Base-by-base conservation (phyloP, 2,888 invertebrate genomes). In the Drosophila robusta region DNA sequence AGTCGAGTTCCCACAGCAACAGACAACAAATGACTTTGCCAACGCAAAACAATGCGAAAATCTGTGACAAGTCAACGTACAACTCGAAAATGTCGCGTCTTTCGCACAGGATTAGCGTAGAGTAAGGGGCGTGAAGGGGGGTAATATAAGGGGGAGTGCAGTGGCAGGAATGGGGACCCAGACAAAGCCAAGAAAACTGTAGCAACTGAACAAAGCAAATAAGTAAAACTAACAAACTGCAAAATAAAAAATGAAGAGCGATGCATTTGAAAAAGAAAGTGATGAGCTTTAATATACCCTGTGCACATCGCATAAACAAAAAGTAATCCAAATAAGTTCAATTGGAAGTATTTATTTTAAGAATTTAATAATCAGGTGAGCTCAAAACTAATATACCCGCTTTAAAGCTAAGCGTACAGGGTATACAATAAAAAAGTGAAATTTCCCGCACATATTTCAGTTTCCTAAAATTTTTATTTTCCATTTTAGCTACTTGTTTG, bases 141-240 rank as follows among this genome's bases (percentile, higher is more conserved):
- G 24, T 18, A 39, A 22, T 39, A 18, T 26, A n/a, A 44, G 51
- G 46, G 45, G 57, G 32, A 54, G 66, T 11, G 42, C 4, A 14
- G n/a, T 16, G 12, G 38, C 1, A 9, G 36, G 26, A 45, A 24
- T 29, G 3, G 14, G 46, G 39, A 6, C 7, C 16, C 32, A 50
- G 18, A 60, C 60, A 69, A 67, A 54, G 64, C 41, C 51, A 62
- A 64, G 62, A 66, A 77, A 68, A 63, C 51, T 61, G 68, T 62
- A 51, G 66, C 82, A 83, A 79, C 82, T 87, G 86, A 80, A 85
- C 69, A 74, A 74, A 74, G 71, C 63, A 75, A 75, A 86, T 70
- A 70, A 77, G 57, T 58, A 51, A 75, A 81, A 73, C 82, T 77
- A 72, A 69, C 76, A 76, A 70, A 78, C 73, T 50, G 44, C 65